Percentiles rank a stretch among this genome's conserved stretches.
Conservation (phyloP, 2,113 vertebrate species). For the Cyprinodon brontotheroides region DNA sequence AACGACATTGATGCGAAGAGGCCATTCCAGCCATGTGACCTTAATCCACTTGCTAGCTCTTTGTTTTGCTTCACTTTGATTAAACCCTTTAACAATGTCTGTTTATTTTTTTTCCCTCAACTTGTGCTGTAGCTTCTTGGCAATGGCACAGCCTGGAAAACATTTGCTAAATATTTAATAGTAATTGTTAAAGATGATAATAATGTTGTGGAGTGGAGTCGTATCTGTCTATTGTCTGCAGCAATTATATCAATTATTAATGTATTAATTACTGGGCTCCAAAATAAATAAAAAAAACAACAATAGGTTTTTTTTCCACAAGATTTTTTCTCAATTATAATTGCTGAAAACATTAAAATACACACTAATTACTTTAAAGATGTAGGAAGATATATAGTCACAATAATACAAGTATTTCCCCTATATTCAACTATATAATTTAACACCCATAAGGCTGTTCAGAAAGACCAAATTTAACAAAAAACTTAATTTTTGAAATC, state of each 20-base stretch:
- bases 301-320: constrained; percentile 16
- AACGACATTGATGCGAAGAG: constrained; percentile 78
- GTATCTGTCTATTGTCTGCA: constrained; percentile 26
- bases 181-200: constrained; percentile 43
- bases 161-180: constrained; percentile 50
- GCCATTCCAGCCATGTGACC: constrained; percentile 67
- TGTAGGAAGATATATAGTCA: not conserved
- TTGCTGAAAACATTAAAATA: not conserved
- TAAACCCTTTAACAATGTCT: constrained; percentile 40
- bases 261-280: constrained; percentile 20
- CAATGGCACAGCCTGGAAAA: constrained; percentile 40
- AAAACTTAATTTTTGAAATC: too few species aligned
- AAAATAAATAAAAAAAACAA: constrained; percentile 3
- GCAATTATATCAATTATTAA: constrained; percentile 13
- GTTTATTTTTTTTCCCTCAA: constrained; percentile 15
- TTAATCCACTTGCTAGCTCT: constrained; percentile 62
- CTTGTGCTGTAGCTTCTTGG: constrained; percentile 43
- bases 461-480: not conserved
- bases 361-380: not conserved
- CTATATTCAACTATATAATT: not conserved
- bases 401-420: not conserved
- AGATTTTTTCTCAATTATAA: constrained; percentile 4
- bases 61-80: constrained; percentile 63
- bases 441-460: not conserved
- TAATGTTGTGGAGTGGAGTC: constrained; percentile 12